These are phyloP conservation scores for Micronycteris hirsuta DNA, from an alignment of 2,113 vertebrate genomes.

Conservation along the genomic window DNA sequence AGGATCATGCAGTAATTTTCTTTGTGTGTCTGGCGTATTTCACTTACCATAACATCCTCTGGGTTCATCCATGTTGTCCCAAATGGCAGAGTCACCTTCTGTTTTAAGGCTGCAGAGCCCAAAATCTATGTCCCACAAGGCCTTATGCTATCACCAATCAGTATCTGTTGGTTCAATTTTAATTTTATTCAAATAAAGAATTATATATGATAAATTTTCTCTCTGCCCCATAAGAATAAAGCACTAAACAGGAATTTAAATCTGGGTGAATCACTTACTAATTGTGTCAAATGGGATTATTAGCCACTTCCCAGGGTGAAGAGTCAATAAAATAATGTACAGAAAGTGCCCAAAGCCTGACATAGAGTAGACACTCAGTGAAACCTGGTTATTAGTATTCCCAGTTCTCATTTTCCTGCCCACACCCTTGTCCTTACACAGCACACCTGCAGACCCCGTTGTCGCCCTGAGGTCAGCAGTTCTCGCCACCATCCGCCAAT, in stretches of 20 bases:
- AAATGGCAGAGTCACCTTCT: not conserved
- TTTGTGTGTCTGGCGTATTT: not conserved
- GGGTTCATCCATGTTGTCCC: not conserved
- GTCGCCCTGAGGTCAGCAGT: not conserved
- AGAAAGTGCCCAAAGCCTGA: not conserved
- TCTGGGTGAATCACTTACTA: not conserved
- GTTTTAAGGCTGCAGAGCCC: not conserved
- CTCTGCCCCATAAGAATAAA: not conserved
- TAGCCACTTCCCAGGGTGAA: not conserved
- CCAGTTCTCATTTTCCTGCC: not conserved
- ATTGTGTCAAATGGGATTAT: not conserved
- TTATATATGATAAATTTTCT: not conserved
- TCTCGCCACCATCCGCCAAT: accelerated
- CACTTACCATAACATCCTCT: not conserved
- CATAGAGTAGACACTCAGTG: not conserved
- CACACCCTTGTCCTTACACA: not conserved
- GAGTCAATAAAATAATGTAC: not conserved
- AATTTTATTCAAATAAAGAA: not conserved
- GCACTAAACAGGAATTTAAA: not conserved
- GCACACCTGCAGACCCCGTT: not conserved
- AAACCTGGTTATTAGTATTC: not conserved
- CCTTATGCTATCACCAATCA: not conserved
- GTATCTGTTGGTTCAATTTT: not conserved
- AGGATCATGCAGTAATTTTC: not conserved
- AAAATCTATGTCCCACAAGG: not conserved